Conservation (phyloP, 2,113 vertebrate species). For the Porphyrio hochstetteri region DNA sequence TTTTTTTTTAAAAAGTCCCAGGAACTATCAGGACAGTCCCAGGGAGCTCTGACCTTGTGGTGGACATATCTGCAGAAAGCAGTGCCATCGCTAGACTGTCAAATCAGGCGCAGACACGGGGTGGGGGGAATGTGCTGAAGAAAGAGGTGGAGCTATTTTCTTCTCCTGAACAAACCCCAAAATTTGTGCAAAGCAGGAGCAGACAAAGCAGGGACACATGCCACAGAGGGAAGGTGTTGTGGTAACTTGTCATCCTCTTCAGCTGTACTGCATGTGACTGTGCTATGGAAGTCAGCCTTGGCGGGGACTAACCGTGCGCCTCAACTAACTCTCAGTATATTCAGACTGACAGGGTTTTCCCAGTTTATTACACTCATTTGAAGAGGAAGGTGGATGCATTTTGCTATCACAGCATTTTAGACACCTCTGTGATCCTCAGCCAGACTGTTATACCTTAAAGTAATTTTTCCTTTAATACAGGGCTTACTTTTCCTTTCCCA, state of each 20-base stretch:
- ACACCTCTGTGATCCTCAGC: neutral
- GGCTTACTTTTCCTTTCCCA: neutral
- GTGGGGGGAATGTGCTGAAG: neutral
- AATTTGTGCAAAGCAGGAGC: neutral
- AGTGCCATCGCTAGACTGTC: fast-evolving
- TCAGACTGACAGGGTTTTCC: constrained; percentile 37
- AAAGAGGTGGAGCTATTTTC: neutral
- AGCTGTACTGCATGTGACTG: neutral
- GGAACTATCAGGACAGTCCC: neutral
- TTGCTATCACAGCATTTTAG: neutral
- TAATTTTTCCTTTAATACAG: neutral
- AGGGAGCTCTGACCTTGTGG: neutral
- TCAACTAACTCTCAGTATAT: neutral
- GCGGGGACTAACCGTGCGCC: neutral
- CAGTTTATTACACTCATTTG: constrained; percentile 36
- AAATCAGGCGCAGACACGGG: neutral
- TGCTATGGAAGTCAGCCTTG: neutral
- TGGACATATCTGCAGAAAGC: neutral
- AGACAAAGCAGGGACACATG: neutral
- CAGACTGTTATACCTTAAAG: neutral
- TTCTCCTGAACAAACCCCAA: neutral
- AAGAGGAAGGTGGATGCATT: constrained; percentile 10
- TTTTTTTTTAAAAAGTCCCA: too few relatives aligned
- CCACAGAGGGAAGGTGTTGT: neutral
- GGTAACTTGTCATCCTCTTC: neutral